phyloP scores from a whole-genome alignment of 1,140 invertebrate species.

The Lepidurus packardi region DNA sequence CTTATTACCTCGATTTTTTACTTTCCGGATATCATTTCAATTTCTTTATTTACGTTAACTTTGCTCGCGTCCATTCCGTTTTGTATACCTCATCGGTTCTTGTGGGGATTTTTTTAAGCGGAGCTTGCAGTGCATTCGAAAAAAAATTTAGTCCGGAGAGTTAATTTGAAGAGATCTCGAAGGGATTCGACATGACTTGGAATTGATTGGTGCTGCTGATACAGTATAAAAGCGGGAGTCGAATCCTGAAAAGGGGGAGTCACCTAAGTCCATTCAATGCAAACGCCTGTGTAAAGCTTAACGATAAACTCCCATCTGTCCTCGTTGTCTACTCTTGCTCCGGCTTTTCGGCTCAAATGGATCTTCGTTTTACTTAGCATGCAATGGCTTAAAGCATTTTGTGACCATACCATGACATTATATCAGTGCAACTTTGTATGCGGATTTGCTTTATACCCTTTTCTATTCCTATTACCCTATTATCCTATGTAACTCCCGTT shows the following conservation, averaged over 20 bases:
- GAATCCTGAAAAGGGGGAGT: not conserved
- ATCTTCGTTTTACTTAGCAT: not conserved
- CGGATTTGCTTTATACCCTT: not conserved
- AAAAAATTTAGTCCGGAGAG: not conserved
- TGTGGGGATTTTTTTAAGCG: not conserved
- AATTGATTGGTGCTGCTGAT: slow-evolving; percentile 18
- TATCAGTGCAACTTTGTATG: slow-evolving; percentile 17
- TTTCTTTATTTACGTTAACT: slow-evolving; percentile 2
- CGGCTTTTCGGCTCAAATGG: slow-evolving; percentile 3
- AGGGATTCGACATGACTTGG: slow-evolving; percentile 15
- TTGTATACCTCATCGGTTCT: not conserved
- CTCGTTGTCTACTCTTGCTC: slow-evolving; percentile 3
- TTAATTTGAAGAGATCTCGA: slow-evolving; percentile 19
- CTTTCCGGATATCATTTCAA: not conserved
- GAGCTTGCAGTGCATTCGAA: slow-evolving; percentile 13
- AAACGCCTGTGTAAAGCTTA: slow-evolving; percentile 16
- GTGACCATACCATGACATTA: not conserved
- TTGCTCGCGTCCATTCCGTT: not conserved
- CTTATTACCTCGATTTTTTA: slow-evolving; percentile 2
- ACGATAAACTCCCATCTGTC: slow-evolving; percentile 10
- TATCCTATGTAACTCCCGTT: too few species aligned
- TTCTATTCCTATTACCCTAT: not conserved
- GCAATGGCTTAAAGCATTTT: slow-evolving; percentile 4
- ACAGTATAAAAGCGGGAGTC: not conserved
- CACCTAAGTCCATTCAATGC: slow-evolving; percentile 14